A percentile compares a stretch with the other conserved stretches of the same genome.
phyloP scores from a whole-genome alignment of 2,888 invertebrate species.

The Leptopilina myrica region DNA sequence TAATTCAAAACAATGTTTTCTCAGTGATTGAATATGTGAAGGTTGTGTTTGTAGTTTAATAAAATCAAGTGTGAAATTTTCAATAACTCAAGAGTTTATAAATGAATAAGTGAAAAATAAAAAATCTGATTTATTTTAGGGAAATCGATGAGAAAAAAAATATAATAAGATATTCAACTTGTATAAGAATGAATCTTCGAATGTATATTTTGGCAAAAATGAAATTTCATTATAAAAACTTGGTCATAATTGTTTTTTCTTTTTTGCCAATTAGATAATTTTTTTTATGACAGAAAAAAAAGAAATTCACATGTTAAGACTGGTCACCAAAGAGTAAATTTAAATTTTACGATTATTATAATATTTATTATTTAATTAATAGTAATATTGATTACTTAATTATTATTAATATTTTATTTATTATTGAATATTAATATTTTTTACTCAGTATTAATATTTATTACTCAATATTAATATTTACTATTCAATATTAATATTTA shows the following conservation, averaged over 20 bases:
- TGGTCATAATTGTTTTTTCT: background rate
- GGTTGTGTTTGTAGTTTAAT: constrained; percentile 4
- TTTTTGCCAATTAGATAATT: constrained; percentile 17
- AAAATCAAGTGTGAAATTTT: background rate
- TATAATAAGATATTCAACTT: background rate
- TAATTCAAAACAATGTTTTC: constrained; percentile 8
- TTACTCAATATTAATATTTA: constrained; percentile 53
- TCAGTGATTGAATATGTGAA: constrained; percentile 12
- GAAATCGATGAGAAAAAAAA: background rate
- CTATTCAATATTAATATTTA: no score
- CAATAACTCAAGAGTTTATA: background rate
- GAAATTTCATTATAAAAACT: no score
- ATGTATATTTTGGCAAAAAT: background rate
- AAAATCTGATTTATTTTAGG: constrained; percentile 21
- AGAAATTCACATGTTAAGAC: constrained; percentile 61
- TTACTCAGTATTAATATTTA: constrained; percentile 56
- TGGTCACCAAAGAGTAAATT: constrained; percentile 61
- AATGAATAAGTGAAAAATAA: background rate
- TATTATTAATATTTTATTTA: constrained; percentile 45
- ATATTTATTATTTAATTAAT: constrained; percentile 60
- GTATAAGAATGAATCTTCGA: background rate
- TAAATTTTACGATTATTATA: constrained; percentile 52
- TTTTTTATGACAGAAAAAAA: constrained; percentile 43
- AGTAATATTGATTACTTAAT: no score
- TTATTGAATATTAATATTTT: no score